A percentile compares a stretch with the other conserved stretches of the same genome.
Evolutionary conservation across 2,888 invertebrate genomes (phyloP).

Genomic region (Erebia ligea): DNA sequence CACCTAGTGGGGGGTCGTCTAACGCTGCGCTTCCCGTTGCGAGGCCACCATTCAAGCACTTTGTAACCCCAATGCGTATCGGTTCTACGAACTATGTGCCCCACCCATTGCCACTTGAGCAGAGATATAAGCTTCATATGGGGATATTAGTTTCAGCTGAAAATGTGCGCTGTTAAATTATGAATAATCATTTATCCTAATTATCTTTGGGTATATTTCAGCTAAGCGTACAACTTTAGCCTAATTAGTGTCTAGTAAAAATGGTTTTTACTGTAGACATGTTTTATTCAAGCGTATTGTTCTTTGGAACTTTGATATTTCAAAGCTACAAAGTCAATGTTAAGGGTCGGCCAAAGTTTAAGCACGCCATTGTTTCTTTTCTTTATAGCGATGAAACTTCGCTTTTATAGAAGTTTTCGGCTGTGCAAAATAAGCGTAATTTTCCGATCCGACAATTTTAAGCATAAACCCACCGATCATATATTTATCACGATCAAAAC

Average conservation of each 20-base stretch:
- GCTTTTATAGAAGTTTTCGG: constrained; percentile 12
- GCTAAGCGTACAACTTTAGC: not conserved
- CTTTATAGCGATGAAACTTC: constrained; percentile 14
- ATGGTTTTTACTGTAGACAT: not conserved
- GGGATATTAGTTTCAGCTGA: too few species aligned
- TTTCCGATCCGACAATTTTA: not conserved
- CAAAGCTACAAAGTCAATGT: constrained; percentile 13
- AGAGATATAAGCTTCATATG: too few species aligned
- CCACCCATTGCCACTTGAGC: too few species aligned
- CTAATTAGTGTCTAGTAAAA: not conserved
- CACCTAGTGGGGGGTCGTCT: too few species aligned
- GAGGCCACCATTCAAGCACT: too few species aligned
- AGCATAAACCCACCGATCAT: not conserved
- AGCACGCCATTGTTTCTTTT: constrained; percentile 21
- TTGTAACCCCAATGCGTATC: too few species aligned
- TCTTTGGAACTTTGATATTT: constrained; percentile 5
- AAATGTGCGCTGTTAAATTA: too few species aligned
- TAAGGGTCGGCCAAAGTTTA: constrained; percentile 19
- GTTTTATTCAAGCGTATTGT: constrained; percentile 1
- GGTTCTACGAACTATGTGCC: too few species aligned
- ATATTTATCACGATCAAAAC: not conserved
- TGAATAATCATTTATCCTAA: too few species aligned
- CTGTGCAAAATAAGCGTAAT: constrained; percentile 4
- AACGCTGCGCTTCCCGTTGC: too few species aligned
- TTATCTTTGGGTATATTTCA: not conserved